Evolutionary conservation across 2,797 vertebrate genomes (phyloP).

Genomic region (Enteromius afrohamiltoni): DNA sequence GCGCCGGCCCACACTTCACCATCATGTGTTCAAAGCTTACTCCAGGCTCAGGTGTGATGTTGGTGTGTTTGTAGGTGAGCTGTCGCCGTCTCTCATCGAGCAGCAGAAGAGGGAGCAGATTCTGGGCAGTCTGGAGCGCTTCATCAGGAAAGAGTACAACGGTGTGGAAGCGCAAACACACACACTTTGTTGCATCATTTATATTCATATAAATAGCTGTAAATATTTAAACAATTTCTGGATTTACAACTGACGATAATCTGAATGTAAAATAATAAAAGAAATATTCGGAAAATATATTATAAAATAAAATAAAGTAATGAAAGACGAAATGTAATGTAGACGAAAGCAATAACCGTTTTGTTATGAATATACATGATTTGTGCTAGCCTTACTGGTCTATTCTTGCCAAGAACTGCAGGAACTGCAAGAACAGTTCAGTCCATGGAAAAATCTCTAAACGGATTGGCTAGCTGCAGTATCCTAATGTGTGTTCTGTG

Average conservation of each 20-base stretch:
- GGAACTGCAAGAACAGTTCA: no score
- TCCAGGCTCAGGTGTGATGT: constrained; percentile 46
- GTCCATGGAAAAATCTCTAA: not conserved
- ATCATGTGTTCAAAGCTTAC: not conserved
- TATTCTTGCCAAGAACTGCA: no score
- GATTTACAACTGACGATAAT: not conserved
- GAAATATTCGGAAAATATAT: not conserved
- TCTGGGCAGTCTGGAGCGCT: constrained; percentile 90
- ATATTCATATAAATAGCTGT: no score
- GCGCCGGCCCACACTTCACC: constrained; percentile 50
- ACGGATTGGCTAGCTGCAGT: not conserved
- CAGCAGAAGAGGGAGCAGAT: constrained; percentile 97
- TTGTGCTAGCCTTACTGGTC: no score
- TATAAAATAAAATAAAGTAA: no score
- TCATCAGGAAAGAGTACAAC: constrained; percentile 95
- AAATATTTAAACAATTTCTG: not conserved
- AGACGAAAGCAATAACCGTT: no score
- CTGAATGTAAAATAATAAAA: not conserved
- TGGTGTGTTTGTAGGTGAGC: constrained; percentile 79
- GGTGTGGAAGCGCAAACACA: constrained; percentile 78
- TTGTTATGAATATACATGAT: no score
- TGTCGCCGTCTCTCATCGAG: constrained; percentile 86
- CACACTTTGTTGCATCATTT: no score
- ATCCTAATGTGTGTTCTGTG: constrained; percentile 12
- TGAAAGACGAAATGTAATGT: no score